Conservation (phyloP, 2,888 invertebrate genomes). For the Torymus aiolomorphi region DNA sequence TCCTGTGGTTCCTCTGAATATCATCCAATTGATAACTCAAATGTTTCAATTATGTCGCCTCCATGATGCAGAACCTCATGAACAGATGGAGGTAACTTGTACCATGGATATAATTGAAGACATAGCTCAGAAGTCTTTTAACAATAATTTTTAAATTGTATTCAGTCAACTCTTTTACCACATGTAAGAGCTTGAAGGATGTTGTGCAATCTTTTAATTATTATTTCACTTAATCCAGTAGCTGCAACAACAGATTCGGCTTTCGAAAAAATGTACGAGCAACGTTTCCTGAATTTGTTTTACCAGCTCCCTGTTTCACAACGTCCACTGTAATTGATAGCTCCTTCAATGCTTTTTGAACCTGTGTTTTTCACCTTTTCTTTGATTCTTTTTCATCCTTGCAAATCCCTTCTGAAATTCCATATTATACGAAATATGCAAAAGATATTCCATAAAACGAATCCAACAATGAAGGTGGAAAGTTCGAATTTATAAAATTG, state of each 20-base stretch:
- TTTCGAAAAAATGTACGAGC: too few relatives aligned
- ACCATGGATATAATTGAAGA: too few relatives aligned
- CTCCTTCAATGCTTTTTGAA: too few relatives aligned
- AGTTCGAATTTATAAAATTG: constrained; percentile 43
- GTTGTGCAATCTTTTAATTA: constrained; percentile 35
- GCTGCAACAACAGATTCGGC: constrained; percentile 33
- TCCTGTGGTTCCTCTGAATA: too few relatives aligned
- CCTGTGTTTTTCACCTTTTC: constrained; percentile 33
- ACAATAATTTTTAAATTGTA: constrained; percentile 42
- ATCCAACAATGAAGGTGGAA: constrained; percentile 32
- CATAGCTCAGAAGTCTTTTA: constrained; percentile 49
- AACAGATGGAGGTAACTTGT: too few relatives aligned
- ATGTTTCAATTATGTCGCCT: too few relatives aligned
- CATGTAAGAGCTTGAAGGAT: constrained; percentile 49
- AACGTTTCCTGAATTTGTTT: too few relatives aligned
- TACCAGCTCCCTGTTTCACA: too few relatives aligned
- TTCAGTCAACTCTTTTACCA: constrained; percentile 35
- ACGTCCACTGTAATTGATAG: constrained; percentile 33
- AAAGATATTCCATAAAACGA: constrained; percentile 34
- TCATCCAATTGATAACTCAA: too few relatives aligned
- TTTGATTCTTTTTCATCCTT: constrained; percentile 2
- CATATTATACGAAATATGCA: constrained; percentile 33
- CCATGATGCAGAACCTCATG: too few relatives aligned
- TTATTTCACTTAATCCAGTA: constrained; percentile 16
- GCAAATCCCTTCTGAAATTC: constrained; percentile 27